Evolutionary conservation across 2,888 invertebrate species (phyloP), one percentile per base, ranked within the genome.

Genomic region (Eutolmus rufibarbis): DNA sequence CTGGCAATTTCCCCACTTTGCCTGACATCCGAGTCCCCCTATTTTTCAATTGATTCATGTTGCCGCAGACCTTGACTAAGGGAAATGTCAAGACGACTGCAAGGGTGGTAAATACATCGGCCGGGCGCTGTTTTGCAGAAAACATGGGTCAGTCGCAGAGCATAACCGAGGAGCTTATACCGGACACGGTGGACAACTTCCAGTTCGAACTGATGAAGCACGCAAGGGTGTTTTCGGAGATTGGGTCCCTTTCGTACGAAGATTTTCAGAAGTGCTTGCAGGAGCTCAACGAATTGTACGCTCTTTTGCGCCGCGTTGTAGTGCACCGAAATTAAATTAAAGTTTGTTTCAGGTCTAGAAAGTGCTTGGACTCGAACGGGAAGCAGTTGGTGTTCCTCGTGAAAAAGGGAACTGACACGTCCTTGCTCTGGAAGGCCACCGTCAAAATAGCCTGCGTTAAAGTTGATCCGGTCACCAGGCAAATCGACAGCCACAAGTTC

Each of bases 361-460:
- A 94, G 89, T 95, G 94, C 89, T 93, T 94, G 88, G 95, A 95
- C 91, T 91, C 93, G 5, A 93, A 94, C 89, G 95, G 95, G 0
- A 95, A 95, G 90, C 94, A 94, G 90, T 91, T 96, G 40, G 91
- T 95, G 57, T 96, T 96, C 92, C 94, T 94, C 77, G 93, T 96
- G 1, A 95, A 95, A 90, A 94, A 94, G 89, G 95, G 95, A 3
- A 94, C 95, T 4, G 95, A 95, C 90, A 92, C 94, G 0, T 94
- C 95, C 0, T 90, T 95, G 34, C 92, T 96, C 51, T 96, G 96
- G 96, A 95, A 95, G 91, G 95, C 95, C 0, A 95, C 95, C 1
- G 94, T 96, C 0, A 93, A 94, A 91, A 94, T 96, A 89, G 94
- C 94, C 40, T 95, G 95, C 90, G 93, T 95, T n/a, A 94, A 94